These are phyloP conservation scores for Drosophila sp. DNA, from an alignment of 1,140 invertebrate genomes.

Conservation along the genomic window DNA sequence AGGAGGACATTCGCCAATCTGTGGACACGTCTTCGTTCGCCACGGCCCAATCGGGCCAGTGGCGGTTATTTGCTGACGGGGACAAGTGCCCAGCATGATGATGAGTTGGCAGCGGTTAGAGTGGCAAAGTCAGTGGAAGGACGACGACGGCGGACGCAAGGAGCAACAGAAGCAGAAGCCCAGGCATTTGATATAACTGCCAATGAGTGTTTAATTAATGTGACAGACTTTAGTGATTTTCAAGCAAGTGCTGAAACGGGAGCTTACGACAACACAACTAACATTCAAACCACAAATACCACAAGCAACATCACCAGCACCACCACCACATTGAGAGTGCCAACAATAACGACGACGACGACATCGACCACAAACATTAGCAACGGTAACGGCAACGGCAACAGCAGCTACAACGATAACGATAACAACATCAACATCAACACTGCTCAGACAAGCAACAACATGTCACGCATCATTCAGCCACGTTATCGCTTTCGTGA, in stretches of 20 bases:
- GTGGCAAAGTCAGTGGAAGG: constrained; percentile 33
- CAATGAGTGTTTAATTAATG: constrained; percentile 81
- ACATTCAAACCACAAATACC: constrained; percentile 55
- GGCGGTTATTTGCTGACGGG: constrained; percentile 80
- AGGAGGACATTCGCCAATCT: constrained; percentile 73
- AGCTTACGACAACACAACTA: constrained; percentile 51
- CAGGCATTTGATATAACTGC: constrained; percentile 36
- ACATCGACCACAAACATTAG: constrained; percentile 36
- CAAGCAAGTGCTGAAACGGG: constrained; percentile 42
- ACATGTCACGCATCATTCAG: constrained; percentile 78
- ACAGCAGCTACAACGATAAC: constrained; percentile 25
- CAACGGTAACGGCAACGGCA: constrained; percentile 34
- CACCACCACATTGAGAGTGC: constrained; percentile 15
- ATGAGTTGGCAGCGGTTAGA: constrained; percentile 50
- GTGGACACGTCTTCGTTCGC: constrained; percentile 82
- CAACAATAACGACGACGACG: constrained; percentile 35
- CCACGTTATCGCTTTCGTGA: constrained; percentile 89
- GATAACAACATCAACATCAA: constrained; percentile 12
- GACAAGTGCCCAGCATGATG: constrained; percentile 70
- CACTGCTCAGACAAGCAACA: constrained; percentile 43
- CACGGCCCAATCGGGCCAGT: constrained; percentile 83
- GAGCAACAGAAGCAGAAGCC: constrained; percentile 27
- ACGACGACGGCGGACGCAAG: constrained; percentile 36
- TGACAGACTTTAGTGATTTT: constrained; percentile 77
- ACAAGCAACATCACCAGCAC: constrained; percentile 26